These are phyloP conservation scores for Drosophila kurseongensis DNA, from an alignment of 1,140 invertebrate species.

Conservation along the genomic window DNA sequence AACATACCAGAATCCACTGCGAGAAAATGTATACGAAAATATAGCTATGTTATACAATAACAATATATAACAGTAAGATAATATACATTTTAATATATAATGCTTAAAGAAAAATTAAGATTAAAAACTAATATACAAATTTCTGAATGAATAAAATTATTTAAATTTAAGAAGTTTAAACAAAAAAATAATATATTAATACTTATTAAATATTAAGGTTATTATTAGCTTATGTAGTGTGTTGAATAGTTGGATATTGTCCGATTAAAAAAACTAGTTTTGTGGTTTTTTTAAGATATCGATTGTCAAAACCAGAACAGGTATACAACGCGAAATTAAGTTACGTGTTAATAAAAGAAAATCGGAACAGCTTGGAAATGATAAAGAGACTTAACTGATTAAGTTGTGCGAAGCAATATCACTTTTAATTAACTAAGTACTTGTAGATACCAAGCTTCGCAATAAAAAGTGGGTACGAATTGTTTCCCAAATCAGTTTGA, in stretches of 20 bases:
- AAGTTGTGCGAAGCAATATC: not conserved
- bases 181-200: too few species aligned
- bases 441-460: conserved; percentile 29
- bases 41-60: too few species aligned
- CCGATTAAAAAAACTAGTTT: too few species aligned
- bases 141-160: too few species aligned
- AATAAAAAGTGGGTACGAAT: conserved; percentile 27
- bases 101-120: not conserved
- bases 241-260: too few species aligned
- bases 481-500: conserved; percentile 23
- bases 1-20: conserved; percentile 2
- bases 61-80: too few species aligned
- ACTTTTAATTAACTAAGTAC: conserved; percentile 31
- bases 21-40: not conserved
- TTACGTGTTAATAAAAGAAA: not conserved
- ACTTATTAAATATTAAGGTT: too few species aligned
- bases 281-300: too few species aligned
- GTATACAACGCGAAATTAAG: not conserved
- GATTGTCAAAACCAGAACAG: not conserved
- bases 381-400: conserved; percentile 11
- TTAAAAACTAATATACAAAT: too few species aligned
- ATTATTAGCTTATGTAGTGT: too few species aligned
- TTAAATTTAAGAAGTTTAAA: too few species aligned
- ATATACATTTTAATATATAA: not conserved
- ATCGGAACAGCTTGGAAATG: not conserved